Evolutionary conservation across 2,113 vertebrate genomes (phyloP), one percentile per base, ranked within the genome.

Genomic region (Thalassoma bifasciatum): DNA sequence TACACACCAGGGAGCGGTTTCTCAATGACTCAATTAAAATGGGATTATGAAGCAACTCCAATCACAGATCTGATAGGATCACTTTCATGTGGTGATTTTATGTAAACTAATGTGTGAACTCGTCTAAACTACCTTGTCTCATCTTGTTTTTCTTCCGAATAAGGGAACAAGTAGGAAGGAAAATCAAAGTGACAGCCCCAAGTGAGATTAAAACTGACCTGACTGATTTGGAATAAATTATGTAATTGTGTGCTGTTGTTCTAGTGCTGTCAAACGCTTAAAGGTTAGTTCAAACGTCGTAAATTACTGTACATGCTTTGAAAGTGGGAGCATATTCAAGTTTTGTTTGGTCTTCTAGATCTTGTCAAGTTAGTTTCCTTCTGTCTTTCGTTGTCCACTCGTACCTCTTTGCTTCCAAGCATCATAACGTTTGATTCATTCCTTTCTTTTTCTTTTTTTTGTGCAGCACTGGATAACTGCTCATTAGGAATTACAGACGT

Each of bases 401-500:
- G 19, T 34, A 16, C 47, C 17, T 60, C 21, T 58, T 62, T 65
- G 49, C 26, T 51, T n/a, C 14, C 17, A 56, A 60, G 36, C 40
- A 57, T 78, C 30, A 56, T 66, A 80, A 26, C 49, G 53, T 66
- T 36, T 56, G 14, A 42, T 77, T 60, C 42, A 10, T 57, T 64
- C 26, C 10, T 56, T 42, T 12, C 22, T 64, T 52, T 14, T n/a
- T 54, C 60, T 44, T 37, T 50, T 68, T 42, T 50, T 53, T 40
- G 3, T 3, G 73, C 30, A 72, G 46, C 52, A 21, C 83, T 84
- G 19, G 21, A 81, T 79, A 77, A 22, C 69, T 26, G 37, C 69
- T 85, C 69, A 86, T 87, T 88, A 82, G 72, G 70, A 86, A 83
- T 88, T 82, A 75, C 47, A 70, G 49, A 54, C 21, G 37, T 1